phyloP scores from a whole-genome alignment of 2,888 invertebrate species.

The Muschampia plurimacula region DNA sequence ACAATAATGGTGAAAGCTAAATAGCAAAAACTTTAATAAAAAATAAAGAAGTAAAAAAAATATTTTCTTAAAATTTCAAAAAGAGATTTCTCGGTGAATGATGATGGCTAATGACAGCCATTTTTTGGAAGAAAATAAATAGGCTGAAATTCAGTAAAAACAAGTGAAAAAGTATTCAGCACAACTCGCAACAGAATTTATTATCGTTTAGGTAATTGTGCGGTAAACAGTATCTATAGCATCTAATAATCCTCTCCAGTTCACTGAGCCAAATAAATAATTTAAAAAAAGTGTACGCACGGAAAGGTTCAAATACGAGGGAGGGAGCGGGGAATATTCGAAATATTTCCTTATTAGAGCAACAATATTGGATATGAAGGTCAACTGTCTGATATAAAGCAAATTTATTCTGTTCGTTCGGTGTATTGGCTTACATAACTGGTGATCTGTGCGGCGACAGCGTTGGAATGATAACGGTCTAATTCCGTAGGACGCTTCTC shows the following conservation, averaged over 20 bases:
- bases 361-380: conserved; percentile 83
- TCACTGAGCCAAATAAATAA: conserved; percentile 34
- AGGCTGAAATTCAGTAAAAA: neutral
- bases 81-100: too few relatives aligned
- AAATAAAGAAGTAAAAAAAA: too few relatives aligned
- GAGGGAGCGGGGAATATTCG: conserved; percentile 61
- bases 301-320: conserved; percentile 56
- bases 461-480: conserved; percentile 83
- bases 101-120: neutral
- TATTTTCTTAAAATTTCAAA: too few relatives aligned
- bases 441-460: conserved; percentile 81
- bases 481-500: conserved; percentile 75
- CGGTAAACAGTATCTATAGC: conserved; percentile 41
- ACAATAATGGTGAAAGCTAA: too few relatives aligned
- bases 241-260: conserved; percentile 39
- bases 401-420: conserved; percentile 82
- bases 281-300: conserved; percentile 49
- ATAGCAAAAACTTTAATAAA: too few relatives aligned
- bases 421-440: conserved; percentile 83
- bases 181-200: conserved; percentile 20
- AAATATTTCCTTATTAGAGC: conserved; percentile 74
- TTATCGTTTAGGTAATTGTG: conserved; percentile 19
- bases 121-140: neutral
- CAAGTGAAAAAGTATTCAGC: neutral
- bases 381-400: conserved; percentile 80